These are phyloP conservation scores for Aphodius sticticus DNA, from an alignment of 2,888 invertebrate species.

Conservation along the genomic window DNA sequence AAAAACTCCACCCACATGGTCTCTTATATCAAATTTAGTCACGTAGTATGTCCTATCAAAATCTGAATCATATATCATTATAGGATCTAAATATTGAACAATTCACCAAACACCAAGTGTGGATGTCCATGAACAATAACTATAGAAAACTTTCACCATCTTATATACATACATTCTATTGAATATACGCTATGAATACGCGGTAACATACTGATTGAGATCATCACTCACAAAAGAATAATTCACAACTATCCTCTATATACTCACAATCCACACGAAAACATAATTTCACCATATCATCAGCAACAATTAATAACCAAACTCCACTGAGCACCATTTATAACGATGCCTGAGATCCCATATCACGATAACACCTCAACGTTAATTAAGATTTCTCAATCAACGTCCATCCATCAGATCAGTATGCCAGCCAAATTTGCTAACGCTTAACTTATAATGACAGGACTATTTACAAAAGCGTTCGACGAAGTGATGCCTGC, in stretches of 20 bases:
- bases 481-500: background rate
- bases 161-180: background rate
- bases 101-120: too few relatives aligned
- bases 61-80: too few relatives aligned
- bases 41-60: too few relatives aligned
- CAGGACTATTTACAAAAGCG: background rate
- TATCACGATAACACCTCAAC: background rate
- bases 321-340: background rate
- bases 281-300: background rate
- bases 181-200: background rate
- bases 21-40: too few relatives aligned
- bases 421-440: background rate
- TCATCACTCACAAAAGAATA: background rate
- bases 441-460: background rate
- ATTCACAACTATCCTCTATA: background rate
- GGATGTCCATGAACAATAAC: background rate
- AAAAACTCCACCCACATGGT: too few relatives aligned
- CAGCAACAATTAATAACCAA: background rate
- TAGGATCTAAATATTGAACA: too few relatives aligned
- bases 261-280: background rate
- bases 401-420: background rate
- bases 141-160: background rate
- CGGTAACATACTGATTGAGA: background rate
- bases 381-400: slow-evolving; percentile 4
- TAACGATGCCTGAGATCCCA: background rate